Base-by-base conservation (phyloP, 2,888 invertebrate species). In the Ochlodes sylvanus region DNA sequence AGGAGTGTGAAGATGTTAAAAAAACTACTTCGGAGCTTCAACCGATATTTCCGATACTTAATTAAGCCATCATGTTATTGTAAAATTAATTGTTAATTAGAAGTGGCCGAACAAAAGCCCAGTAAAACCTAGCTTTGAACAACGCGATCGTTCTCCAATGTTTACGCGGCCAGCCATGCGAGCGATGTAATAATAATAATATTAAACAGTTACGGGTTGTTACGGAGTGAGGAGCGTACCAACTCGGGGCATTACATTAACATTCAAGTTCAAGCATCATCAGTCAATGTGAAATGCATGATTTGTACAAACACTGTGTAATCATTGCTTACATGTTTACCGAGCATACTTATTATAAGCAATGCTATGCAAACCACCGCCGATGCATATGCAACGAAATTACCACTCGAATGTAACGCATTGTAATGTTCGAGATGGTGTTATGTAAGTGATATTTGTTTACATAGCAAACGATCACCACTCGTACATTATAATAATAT, bases 381-480 rank as follows among this genome's bases (percentile, higher is more conserved):
- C 38, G 19, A 58, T 58, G 21, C 58, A 58, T 42, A 58, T 42
- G 58, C 58, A 58, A 21, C 9, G n/a, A 58, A 41, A 58, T 42
- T 42, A 58, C 42, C 58, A 4, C 21, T 41, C 15, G n/a, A 55
- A 15, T n/a, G 1, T 57, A 38, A 57, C 17, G 57, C 57, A 34
- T 57, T 19, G 17, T 57, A 17, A 57, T 15, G 12, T 15, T 14
- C 32, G 32, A 21, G 5, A 9, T 47, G 9, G 17, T 12, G 17
- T 12, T 7, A 47, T 17, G 15, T 47, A n/a, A 10, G 17, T 50
- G 4, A 19, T 50, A 19, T 50, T 21, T 19, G 19, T 19, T 50
- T 50, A 50, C 19, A 50, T 50, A 9, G 50, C 12, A 50, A 50
- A 19, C 12, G 38, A 38, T 50, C 19, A 19, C 19, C 50, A 50